Percentiles rank a stretch among this genome's conserved stretches.
Evolutionary conservation across 2,888 invertebrate species (phyloP).

Genomic region (Limnephilus lunatus): DNA sequence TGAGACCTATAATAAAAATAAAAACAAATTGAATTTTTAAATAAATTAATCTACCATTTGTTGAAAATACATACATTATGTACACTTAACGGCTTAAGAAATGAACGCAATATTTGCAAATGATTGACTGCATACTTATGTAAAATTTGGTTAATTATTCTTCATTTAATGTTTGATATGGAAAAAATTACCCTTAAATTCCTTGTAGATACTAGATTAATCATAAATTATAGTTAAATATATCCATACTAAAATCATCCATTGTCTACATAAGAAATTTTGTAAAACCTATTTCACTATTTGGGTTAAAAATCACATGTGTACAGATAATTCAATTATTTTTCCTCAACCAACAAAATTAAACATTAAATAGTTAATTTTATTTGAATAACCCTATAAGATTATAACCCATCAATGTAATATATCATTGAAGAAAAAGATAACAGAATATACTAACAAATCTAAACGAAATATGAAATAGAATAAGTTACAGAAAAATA

Average conservation of each 20-base stretch:
- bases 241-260: background rate
- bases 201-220: slow-evolving; percentile 43
- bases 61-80: background rate
- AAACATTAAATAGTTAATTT: background rate
- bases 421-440: no score
- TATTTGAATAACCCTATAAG: no score
- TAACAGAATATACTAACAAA: no score
- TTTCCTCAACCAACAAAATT: background rate
- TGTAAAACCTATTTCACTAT: slow-evolving; percentile 17
- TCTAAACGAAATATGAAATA: no score
- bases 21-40: background rate
- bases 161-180: slow-evolving; percentile 59
- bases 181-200: slow-evolving; percentile 63
- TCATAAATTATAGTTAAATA: slow-evolving; percentile 24
- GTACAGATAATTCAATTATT: slow-evolving; percentile 8
- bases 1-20: no score
- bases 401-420: no score
- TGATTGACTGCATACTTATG: background rate
- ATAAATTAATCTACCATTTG: background rate
- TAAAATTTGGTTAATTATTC: slow-evolving; percentile 47
- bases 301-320: slow-evolving; percentile 21
- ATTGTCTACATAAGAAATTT: slow-evolving; percentile 21
- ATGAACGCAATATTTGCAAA: slow-evolving; percentile 22
- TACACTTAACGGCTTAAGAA: slow-evolving; percentile 16
- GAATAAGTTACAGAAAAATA: no score